phyloP scores from a whole-genome alignment of 2,797 vertebrate genomes.

The Choloepus didactylus region DNA sequence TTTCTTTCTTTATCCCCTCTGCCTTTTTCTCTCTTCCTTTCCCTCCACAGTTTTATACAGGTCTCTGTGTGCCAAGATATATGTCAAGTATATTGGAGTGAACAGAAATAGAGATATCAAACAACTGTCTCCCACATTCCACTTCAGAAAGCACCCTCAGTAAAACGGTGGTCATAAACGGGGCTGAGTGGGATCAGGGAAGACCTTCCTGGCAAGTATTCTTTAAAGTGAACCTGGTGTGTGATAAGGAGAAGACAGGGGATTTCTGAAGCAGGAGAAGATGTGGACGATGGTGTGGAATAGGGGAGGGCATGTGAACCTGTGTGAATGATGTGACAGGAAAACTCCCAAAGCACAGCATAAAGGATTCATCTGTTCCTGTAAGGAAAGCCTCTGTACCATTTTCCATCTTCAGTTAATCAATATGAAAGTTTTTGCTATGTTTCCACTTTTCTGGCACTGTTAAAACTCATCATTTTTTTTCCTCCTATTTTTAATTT shows the following conservation, averaged over 20 bases:
- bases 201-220: slow-evolving; percentile 14
- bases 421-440: neutral
- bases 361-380: neutral
- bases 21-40: neutral
- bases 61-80: neutral
- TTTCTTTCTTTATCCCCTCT: neutral
- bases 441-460: neutral
- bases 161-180: neutral
- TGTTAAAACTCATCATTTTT: neutral
- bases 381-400: neutral
- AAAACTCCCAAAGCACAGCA: neutral
- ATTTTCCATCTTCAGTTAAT: neutral
- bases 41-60: neutral
- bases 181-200: neutral
- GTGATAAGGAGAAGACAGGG: neutral
- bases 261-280: slow-evolving; percentile 18
- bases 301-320: neutral
- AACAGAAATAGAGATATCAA: neutral
- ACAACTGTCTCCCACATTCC: neutral
- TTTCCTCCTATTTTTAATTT: slow-evolving; percentile 38
- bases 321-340: neutral
- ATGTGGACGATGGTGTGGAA: slow-evolving; percentile 18
- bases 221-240: neutral
- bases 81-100: neutral
- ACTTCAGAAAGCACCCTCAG: neutral